phyloP scores from a whole-genome alignment of 2,888 invertebrate species.

The Eupithecia exiguata region DNA sequence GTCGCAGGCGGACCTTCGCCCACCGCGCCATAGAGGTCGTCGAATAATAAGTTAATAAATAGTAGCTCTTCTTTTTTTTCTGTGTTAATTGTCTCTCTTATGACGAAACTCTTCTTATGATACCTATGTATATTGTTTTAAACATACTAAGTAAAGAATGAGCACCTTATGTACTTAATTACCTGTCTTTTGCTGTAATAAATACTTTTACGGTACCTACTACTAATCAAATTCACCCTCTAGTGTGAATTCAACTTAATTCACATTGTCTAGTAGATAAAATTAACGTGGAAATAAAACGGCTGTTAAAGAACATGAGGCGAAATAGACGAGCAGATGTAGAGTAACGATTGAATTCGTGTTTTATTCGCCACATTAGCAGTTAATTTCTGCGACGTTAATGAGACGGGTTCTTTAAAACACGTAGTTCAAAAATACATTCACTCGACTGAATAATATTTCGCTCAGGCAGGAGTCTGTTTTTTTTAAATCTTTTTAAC shows the following conservation, averaged over 20 bases:
- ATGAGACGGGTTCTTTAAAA: neutral
- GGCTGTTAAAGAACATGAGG: constrained; percentile 28
- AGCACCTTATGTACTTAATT: too few relatives aligned
- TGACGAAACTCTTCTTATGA: too few relatives aligned
- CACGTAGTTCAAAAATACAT: neutral
- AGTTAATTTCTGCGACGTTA: neutral
- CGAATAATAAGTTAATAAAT: too few relatives aligned
- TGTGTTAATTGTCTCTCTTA: too few relatives aligned
- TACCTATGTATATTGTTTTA: too few relatives aligned
- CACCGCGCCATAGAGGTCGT: too few relatives aligned
- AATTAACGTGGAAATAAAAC: constrained; percentile 29
- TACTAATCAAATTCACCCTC: neutral
- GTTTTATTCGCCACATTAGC: constrained; percentile 9
- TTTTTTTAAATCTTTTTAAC: too few relatives aligned
- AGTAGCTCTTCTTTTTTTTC: too few relatives aligned
- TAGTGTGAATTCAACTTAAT: neutral
- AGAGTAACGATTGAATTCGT: constrained; percentile 17
- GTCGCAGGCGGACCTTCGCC: too few relatives aligned
- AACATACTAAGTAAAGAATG: too few relatives aligned
- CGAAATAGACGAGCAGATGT: constrained; percentile 27
- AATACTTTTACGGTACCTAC: neutral
- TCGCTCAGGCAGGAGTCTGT: neutral
- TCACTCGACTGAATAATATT: neutral
- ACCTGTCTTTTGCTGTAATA: neutral
- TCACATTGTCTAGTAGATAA: constrained; percentile 27